These are phyloP conservation scores for Tinea trinotella DNA, from an alignment of 2,888 invertebrate species.

Conservation along the genomic window DNA sequence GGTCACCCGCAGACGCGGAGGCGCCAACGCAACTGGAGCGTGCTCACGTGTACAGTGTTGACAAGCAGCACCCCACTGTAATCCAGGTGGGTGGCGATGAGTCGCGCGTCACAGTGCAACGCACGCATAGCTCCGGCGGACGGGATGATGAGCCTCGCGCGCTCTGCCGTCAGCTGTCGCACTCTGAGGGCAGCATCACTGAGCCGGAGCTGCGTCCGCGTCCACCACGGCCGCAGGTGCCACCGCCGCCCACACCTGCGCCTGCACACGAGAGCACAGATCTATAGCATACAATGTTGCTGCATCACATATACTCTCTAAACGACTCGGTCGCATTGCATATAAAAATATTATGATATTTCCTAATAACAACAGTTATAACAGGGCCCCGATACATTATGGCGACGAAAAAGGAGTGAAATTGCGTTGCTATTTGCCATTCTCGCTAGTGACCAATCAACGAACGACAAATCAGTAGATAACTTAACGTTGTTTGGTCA, in stretches of 20 bases:
- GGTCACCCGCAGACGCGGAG: slow-evolving; percentile 36
- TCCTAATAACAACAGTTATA: no score
- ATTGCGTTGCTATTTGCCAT: no score
- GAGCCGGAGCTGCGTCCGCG: slow-evolving; percentile 56
- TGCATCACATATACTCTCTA: not conserved
- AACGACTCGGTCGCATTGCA: no score
- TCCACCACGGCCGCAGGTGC: slow-evolving; percentile 38
- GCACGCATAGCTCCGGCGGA: slow-evolving; percentile 60
- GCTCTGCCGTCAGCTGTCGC: slow-evolving; percentile 62
- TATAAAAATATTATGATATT: no score
- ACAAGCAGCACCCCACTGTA: slow-evolving; percentile 82
- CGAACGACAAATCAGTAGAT: no score
- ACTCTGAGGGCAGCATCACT: slow-evolving; percentile 75
- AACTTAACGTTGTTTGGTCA: no score
- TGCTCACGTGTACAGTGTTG: slow-evolving; percentile 80
- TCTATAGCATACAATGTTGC: slow-evolving; percentile 36
- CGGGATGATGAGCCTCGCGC: slow-evolving; percentile 49
- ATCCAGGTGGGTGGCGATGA: slow-evolving; percentile 68
- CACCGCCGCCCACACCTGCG: slow-evolving; percentile 36
- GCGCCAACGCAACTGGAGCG: slow-evolving; percentile 73
- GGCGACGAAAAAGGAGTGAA: no score
- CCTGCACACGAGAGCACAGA: slow-evolving; percentile 40
- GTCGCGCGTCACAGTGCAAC: slow-evolving; percentile 50
- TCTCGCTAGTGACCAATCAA: no score
- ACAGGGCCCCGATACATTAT: no score